Base-by-base conservation (phyloP, 1,140 invertebrate genomes). In the Brachionus rubens region DNA sequence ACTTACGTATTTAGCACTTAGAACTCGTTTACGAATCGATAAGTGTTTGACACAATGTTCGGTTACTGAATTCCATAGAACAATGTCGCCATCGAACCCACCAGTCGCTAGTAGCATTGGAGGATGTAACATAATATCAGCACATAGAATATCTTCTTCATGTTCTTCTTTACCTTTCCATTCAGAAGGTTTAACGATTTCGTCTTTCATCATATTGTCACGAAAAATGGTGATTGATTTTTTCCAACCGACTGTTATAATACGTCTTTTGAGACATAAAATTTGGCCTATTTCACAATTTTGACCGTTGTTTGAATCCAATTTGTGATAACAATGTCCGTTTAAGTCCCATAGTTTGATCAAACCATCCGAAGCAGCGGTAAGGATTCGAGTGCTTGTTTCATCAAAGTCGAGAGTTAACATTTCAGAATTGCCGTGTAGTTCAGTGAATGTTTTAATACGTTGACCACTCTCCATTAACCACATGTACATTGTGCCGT, bases 51-150 rank as follows among this genome's bases (percentile, higher is more conserved):
- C 80, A 0, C 80, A 80, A 62, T 81, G 79, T 67, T 85, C 84
- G 2, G 83, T 82, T 67, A 81, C 82, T 21, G 80, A 82, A 77
- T 85, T 84, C 91, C 91, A 92, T 33, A 92, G 85, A 62, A 92
- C 85, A 10, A 93, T 85, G 81, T 92, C 90, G 2, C 91, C 91
- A 78, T 89, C 89, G 78, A 90, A 90, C 2, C 86, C 81, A 21
- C 82, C 84, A 16, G 91, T 91, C 12, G 88, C 90, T 0, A 92
- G 80, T 0, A 88, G 83, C 79, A 90, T 86, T 1, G 89, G 89
- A n/a, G 85, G 78, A 76, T 78, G 77, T 62, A 81, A 82, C 48
- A 54, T 75, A 41, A 75, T 36, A 6, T 80, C 88, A 1, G 87
- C 87, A 50, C 88, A 88, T 47, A 91, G 84, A 41, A 92, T 88